Evolutionary conservation across 1,140 invertebrate genomes (phyloP).

Genomic region (Bombus breviceps): DNA sequence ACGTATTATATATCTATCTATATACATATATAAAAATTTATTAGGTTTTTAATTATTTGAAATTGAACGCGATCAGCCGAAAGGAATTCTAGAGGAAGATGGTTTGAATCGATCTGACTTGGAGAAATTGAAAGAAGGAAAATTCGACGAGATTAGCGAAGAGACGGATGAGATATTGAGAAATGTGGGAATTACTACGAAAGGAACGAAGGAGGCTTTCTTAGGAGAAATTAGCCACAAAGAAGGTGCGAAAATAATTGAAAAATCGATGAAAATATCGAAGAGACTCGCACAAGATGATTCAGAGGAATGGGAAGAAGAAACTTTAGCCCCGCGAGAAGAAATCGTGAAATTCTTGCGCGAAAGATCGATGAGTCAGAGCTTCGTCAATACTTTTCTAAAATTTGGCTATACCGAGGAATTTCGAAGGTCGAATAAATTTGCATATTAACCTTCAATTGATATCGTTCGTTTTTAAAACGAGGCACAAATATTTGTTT

Average conservation of each 20-base stretch:
- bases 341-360: conserved; percentile 41
- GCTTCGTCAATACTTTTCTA: conserved; percentile 46
- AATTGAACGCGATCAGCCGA: not conserved
- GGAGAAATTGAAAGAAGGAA: not conserved
- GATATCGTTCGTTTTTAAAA: too few relatives aligned
- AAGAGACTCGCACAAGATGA: not conserved
- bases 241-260: too few relatives aligned
- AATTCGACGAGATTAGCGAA: not conserved
- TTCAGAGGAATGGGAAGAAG: not conserved
- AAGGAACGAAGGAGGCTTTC: not conserved
- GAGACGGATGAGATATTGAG: not conserved
- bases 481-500: too few relatives aligned
- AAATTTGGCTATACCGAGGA: conserved; percentile 47
- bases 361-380: conserved; percentile 49
- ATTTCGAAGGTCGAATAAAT: conserved; percentile 33
- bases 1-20: not conserved
- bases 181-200: not conserved
- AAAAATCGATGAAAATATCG: not conserved
- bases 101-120: not conserved
- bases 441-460: too few relatives aligned
- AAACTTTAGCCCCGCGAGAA: not conserved
- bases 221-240: too few relatives aligned
- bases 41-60: not conserved
- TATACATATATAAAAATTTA: too few relatives aligned
- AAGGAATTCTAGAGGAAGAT: not conserved